A percentile compares a stretch with the other conserved stretches of the same genome.
These are phyloP conservation scores for Gobius niger DNA, from an alignment of 2,113 vertebrate species.

Conservation along the genomic window DNA sequence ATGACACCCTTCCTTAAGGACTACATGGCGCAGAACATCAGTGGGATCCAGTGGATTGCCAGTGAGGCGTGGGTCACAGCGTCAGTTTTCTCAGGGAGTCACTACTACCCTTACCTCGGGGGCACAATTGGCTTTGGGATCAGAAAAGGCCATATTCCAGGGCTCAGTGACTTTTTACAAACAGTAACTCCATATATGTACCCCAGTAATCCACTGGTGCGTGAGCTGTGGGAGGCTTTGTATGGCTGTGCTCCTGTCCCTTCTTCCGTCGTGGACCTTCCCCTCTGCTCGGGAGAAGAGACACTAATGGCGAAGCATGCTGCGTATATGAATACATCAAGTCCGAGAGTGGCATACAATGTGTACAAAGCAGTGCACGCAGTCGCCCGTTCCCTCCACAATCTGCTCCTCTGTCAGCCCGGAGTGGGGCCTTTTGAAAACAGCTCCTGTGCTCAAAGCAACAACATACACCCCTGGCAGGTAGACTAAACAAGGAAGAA, in stretches of 20 bases:
- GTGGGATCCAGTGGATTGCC: constrained; percentile 78
- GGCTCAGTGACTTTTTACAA: constrained; percentile 66
- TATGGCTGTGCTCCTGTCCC: constrained; percentile 67
- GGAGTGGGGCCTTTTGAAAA: constrained; percentile 71
- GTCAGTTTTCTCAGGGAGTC: constrained; percentile 67
- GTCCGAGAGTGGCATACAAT: constrained; percentile 71
- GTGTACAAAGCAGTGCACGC: constrained; percentile 75
- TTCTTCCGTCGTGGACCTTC: constrained; percentile 20
- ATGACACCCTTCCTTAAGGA: constrained; percentile 74
- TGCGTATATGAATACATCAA: constrained; percentile 73
- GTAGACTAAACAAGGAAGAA: constrained; percentile 39
- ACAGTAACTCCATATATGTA: constrained; percentile 66
- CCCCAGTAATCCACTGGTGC: constrained; percentile 62
- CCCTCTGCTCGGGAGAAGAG: constrained; percentile 69
- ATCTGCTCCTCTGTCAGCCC: constrained; percentile 67
- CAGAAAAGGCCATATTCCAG: constrained; percentile 62
- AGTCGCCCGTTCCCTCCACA: constrained; percentile 76
- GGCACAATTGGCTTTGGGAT: constrained; percentile 78
- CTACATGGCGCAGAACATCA: constrained; percentile 74
- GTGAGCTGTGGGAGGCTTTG: constrained; percentile 73
- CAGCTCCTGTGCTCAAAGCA: constrained; percentile 66
- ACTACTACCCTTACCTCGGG: constrained; percentile 71
- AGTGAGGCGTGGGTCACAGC: constrained; percentile 79
- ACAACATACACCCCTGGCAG: constrained; percentile 75
- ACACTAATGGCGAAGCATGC: constrained; percentile 56